Base-by-base conservation (phyloP, 2,888 invertebrate genomes). In the Mellilla xanthometata region DNA sequence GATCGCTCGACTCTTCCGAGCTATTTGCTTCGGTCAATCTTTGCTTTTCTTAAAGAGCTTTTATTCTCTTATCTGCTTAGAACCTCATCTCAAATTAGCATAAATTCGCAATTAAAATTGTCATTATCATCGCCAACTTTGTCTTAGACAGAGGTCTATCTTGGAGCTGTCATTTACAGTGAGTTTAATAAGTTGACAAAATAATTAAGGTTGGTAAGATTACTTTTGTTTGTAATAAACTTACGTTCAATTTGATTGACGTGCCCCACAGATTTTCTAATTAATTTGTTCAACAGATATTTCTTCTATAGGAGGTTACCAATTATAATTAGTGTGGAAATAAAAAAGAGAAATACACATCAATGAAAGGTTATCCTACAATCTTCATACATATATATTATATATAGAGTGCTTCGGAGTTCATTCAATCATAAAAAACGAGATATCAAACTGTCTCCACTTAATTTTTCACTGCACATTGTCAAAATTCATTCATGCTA, bases 81-180 rank as follows among this genome's bases (percentile, higher is more conserved):
- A 56, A 54, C 56, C 54, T 51, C 51, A 36, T 58, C 55, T 54
- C 29, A 60, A 71, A 79, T 80, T 76, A 69, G 43, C 77, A 77
- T 78, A 72, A 74, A 72, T 57, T 67, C 55, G 46, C 64, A 69
- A 76, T 76, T 69, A 70, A 72, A 70, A 72, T 72, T 68, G 69
- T 65, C 65, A 58, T 62, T 59, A 62, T 60, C 54, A 63, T 39
- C 19, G 55, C 46, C 47, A 56, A 58, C 44, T 62, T 58, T 46
- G 31, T 36, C 40, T 54, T 44, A 30, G 35, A 27, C 23, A 39
- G 35, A 36, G 34, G 44, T 52, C 46, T 59, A 47, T 41, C 33
- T 46, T 43, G 26, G 42, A 52, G 46, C 42, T 52, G 52, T 54
- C 60, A 56, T 55, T 58, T 55, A 54, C 49, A 53, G 36, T 39